phyloP scores from a whole-genome alignment of 1,140 invertebrate species.

The Orius insidiosus region DNA sequence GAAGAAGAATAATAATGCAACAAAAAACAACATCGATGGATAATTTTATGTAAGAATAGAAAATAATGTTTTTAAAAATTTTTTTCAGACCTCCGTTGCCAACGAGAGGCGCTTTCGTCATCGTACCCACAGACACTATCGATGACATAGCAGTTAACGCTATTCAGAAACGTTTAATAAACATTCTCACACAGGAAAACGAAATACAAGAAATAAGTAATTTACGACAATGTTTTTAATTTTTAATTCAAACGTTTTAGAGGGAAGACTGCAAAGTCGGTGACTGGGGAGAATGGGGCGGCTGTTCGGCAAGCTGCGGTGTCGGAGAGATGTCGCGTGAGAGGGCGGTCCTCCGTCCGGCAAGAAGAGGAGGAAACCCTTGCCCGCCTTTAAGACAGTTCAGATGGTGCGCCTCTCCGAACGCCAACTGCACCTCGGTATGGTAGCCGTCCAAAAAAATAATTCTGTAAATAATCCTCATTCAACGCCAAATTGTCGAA shows the following conservation, averaged over 20 bases:
- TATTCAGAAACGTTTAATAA: too few relatives aligned
- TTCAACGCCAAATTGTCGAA: not conserved
- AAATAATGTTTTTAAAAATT: too few relatives aligned
- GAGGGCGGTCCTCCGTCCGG: slow-evolving; percentile 52
- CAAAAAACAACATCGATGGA: slow-evolving; percentile 8
- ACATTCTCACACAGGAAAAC: too few relatives aligned
- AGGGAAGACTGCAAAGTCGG: slow-evolving; percentile 61
- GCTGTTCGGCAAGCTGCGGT: slow-evolving; percentile 68
- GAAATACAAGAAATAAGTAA: not conserved
- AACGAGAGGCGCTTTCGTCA: slow-evolving; percentile 17
- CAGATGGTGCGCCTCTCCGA: slow-evolving; percentile 61
- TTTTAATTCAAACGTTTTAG: slow-evolving; percentile 11
- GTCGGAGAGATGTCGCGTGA: slow-evolving; percentile 69
- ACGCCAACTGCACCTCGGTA: slow-evolving; percentile 36
- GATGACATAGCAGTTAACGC: not conserved
- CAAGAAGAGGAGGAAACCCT: slow-evolving; percentile 50
- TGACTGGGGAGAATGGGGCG: slow-evolving; percentile 71
- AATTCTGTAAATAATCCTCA: slow-evolving; percentile 10
- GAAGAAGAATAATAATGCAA: slow-evolving; percentile 35
- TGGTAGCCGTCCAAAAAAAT: slow-evolving; percentile 8
- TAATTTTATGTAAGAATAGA: slow-evolving; percentile 11
- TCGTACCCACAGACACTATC: too few relatives aligned
- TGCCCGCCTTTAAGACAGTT: slow-evolving; percentile 68
- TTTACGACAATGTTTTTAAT: not conserved
- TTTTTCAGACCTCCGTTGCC: slow-evolving; percentile 6